Base-by-base conservation (phyloP, 2,113 vertebrate species). In the Agapornis roseicollis region DNA sequence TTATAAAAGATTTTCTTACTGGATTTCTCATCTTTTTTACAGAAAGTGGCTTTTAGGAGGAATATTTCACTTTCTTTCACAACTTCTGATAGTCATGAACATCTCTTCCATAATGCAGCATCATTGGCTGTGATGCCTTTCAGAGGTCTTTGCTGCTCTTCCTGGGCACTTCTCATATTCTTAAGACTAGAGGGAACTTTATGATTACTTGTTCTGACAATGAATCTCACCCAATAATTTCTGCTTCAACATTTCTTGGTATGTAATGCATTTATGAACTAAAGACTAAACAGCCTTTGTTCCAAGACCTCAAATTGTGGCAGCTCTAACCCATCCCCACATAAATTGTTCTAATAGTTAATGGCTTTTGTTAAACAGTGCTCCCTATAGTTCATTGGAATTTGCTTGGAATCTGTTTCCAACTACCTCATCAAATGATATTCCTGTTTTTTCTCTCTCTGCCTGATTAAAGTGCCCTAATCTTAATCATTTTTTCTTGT, bases 131-230 rank as follows among this genome's bases (percentile, higher is more conserved):
- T 56, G 42, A 49, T 74, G 9, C 28, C 49, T 93, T 80, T 74
- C 71, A 42, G 60, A 53, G 13, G 27, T 31, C 12, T 73, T 68
- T 7, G 29, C 42, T 12, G 2, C 74, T 90, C 56, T 95, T 80
- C 27, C 55, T 64, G 64, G 64, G 76, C 46, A 76, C 27, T 73
- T 50, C 10, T 77, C n/a, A 16, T 85, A 33, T 52, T 93, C 92
- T 71, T 83, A 88, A 90, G 79, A 70, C 79, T 10, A 46, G 29
- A 53, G 52, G 15, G 18, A 50, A 53, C 42, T 78, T 95, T 37
- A 89, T 7, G 35, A 50, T 91, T 89, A 90, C 78, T 56, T 90
- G 88, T 85, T 96, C 90, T 95, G 92, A 93, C 88, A 90, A 56
- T 25, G 41, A 90, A 86, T 80, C 90, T 94, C 33, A 12, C 72